Evolutionary conservation across 2,797 vertebrate species (phyloP), one percentile per base, ranked within the genome.

Genomic region (Manis javanica): DNA sequence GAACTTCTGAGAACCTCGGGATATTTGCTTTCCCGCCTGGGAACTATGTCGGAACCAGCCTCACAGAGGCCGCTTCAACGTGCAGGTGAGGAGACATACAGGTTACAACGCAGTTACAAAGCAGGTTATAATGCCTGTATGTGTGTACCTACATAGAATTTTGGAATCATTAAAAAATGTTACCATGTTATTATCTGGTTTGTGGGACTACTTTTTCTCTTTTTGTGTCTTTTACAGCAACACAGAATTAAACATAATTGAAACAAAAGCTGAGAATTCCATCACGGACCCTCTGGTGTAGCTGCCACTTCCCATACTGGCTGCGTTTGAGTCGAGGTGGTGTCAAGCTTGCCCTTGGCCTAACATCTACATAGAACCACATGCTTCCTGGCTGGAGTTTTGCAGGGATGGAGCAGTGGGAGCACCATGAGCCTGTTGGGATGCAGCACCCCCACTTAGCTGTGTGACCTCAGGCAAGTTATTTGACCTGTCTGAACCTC

Each of bases 41-140:
- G 31, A 34, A 59, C 0, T 6, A 29, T 16, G 16, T 69, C 55
- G 1, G 37, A 86, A 34, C 9, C 72, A 49, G 72, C 9, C 51
- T 16, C 4, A 1, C 6, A 24, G 24, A 2, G 8, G 11, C 39
- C n/a, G 19, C 42, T 13, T 51, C 8, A 8, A 1, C 16, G 37
- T 2, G 2, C 55, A 39, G 16, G 13, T 55, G 69, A 69, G n/a
- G 69, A 51, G 21, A 55, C 15, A 51, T 23, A 21, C 4, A 37
- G 64, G 74, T 9, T 18, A 46, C 69, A 55, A 34, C 34, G 34
- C 34, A 34, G 34, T 34, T 34, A 34, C 34, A 34, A 34, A 34
- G 34, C 4, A 37, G 64, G 74, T 9, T 18, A 46, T 63, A 55
- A 10, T 24, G 10, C 29, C 55, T 37, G 9, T n/a, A 64, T 18